Conservation (phyloP, 2,797 vertebrate genomes). For the Triplophysa bombifrons region DNA sequence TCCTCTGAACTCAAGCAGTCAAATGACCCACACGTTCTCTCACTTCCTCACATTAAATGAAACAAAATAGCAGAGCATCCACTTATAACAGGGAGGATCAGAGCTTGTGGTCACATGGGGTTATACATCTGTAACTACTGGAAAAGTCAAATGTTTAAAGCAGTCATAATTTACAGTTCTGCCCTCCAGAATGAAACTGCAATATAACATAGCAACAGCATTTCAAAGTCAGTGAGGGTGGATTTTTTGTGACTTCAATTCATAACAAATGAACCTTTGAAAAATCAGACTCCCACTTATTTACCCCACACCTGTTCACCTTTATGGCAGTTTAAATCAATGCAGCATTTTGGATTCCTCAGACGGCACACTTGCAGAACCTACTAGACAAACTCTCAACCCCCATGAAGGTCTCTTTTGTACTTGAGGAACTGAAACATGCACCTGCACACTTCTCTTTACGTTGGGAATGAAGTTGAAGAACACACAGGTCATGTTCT, state of each 20-base stretch:
- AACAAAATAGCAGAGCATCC: background rate
- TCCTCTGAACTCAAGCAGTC: conserved; percentile 9
- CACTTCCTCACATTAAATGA: background rate
- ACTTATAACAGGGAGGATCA: too few relatives aligned
- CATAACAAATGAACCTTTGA: too few relatives aligned
- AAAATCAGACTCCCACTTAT: background rate
- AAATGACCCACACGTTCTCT: background rate
- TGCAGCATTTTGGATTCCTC: background rate
- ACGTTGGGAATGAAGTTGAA: background rate
- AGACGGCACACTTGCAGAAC: background rate
- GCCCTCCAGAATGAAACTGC: too few relatives aligned
- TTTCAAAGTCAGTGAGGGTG: too few relatives aligned
- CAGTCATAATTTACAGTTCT: too few relatives aligned
- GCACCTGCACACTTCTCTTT: background rate
- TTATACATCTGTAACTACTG: too few relatives aligned
- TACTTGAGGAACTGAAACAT: background rate
- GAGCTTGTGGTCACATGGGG: too few relatives aligned
- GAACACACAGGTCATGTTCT: background rate
- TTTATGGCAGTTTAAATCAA: background rate
- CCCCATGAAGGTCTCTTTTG: background rate
- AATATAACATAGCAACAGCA: too few relatives aligned
- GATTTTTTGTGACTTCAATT: too few relatives aligned
- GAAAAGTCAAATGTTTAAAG: too few relatives aligned
- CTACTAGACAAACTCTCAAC: background rate
- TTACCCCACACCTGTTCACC: background rate